These are phyloP conservation scores for Brachionus paranguensis DNA, from an alignment of 1,140 invertebrate genomes.

Conservation along the genomic window DNA sequence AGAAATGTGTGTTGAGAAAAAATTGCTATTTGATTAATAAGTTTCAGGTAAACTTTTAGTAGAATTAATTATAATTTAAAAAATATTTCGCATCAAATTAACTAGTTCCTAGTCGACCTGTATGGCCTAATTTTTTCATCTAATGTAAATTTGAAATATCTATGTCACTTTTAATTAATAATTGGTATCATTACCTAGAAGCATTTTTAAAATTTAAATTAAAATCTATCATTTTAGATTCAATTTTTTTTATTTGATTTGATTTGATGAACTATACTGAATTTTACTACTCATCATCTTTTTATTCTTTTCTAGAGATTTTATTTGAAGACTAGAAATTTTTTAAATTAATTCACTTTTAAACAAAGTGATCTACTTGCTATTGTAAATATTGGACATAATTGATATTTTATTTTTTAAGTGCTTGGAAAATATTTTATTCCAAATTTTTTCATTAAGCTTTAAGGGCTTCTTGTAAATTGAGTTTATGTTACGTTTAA, in stretches of 20 bases:
- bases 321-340: no score
- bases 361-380: no score
- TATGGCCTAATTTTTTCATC: slow-evolving; percentile 1
- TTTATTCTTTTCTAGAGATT: no score
- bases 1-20: not conserved
- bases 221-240: not conserved
- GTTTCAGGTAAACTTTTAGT: slow-evolving; percentile 7
- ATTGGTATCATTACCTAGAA: not conserved
- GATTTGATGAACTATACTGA: not conserved
- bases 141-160: not conserved
- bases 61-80: not conserved
- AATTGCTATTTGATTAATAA: not conserved
- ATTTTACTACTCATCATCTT: not conserved
- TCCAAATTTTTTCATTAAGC: no score
- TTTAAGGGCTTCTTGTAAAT: not conserved
- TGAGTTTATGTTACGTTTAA: not conserved
- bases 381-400: no score
- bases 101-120: not conserved
- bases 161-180: slow-evolving; percentile 2
- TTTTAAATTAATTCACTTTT: no score
- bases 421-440: no score
- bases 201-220: not conserved
- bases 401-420: no score
- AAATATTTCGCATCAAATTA: not conserved
- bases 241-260: not conserved